Conservation (phyloP, 2,888 invertebrate species). For the Tineola bisselliella region DNA sequence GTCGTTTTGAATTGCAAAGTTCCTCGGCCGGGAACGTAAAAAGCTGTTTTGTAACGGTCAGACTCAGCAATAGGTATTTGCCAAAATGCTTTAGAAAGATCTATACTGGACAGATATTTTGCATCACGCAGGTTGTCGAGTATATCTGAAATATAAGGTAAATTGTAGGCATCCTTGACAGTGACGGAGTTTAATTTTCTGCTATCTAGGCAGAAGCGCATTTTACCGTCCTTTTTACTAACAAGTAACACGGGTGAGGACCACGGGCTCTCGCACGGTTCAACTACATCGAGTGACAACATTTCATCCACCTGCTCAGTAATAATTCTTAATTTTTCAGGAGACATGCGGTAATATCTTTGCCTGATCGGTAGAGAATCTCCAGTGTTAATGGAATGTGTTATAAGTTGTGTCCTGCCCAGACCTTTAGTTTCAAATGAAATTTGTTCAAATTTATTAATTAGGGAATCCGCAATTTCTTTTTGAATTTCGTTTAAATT, state of each 20-base stretch:
- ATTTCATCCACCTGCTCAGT: conserved; percentile 22
- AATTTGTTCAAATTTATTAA: conserved; percentile 18
- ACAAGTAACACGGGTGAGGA: conserved; percentile 19
- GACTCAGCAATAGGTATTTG: conserved; percentile 14
- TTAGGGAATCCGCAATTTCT: conserved; percentile 15
- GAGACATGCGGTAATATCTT: conserved; percentile 22
- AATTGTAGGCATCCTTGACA: conserved; percentile 18
- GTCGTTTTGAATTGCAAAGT: neutral
- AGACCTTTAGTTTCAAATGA: conserved; percentile 18
- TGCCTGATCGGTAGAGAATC: conserved; percentile 21
- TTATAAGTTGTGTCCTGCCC: conserved; percentile 20
- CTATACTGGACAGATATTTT: conserved; percentile 18
- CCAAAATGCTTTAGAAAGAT: conserved; percentile 18
- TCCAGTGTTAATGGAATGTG: conserved; percentile 22
- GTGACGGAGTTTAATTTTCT: conserved; percentile 19
- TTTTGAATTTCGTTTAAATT: conserved; percentile 14
- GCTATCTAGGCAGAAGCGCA: conserved; percentile 22
- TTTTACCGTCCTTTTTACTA: conserved; percentile 21
- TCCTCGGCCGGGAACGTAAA: conserved; percentile 16
- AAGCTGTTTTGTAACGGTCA: conserved; percentile 17
- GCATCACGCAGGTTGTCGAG: conserved; percentile 20
- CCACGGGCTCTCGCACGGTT: conserved; percentile 23
- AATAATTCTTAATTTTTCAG: conserved; percentile 20
- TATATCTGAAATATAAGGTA: conserved; percentile 19
- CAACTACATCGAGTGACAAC: conserved; percentile 19